These are phyloP conservation scores for Enoplosus armatus DNA, from an alignment of 2,797 vertebrate species.

Conservation along the genomic window DNA sequence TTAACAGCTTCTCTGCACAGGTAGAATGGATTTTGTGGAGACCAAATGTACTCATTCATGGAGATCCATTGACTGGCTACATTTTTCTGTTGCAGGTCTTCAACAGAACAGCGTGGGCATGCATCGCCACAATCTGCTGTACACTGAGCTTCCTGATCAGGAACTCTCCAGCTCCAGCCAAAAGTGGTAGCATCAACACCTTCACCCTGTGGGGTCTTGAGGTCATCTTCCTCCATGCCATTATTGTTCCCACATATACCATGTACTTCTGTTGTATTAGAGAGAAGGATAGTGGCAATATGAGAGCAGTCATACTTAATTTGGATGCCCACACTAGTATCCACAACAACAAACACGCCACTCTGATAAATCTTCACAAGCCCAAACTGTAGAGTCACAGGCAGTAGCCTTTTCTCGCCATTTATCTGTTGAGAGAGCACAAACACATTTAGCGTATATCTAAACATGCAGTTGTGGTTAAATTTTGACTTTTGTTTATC, in stretches of 20 bases:
- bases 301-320: conserved; percentile 78
- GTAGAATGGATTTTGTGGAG: conserved; percentile 70
- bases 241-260: conserved; percentile 85
- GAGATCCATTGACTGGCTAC: not conserved
- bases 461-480: not conserved
- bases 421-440: conserved; percentile 70
- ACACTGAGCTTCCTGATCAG: conserved; percentile 35
- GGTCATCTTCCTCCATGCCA: conserved; percentile 68
- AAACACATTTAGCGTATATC: too few relatives aligned
- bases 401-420: conserved; percentile 59
- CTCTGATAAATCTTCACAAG: conserved; percentile 71
- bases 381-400: conserved; percentile 54
- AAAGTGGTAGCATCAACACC: not conserved
- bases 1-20: conserved; percentile 57
- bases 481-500: not conserved
- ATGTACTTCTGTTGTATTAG: conserved; percentile 21
- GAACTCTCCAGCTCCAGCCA: conserved; percentile 81
- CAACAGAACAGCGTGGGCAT: conserved; percentile 24
- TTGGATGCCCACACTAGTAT: conserved; percentile 70
- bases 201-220: not conserved
- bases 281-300: conserved; percentile 74
- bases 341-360: conserved; percentile 49
- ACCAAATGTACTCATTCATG: conserved; percentile 69
- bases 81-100: conserved; percentile 30
- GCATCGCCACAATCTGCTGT: conserved; percentile 52